Conservation (phyloP, 2,113 vertebrate species). For the Salminus brasiliensis region DNA sequence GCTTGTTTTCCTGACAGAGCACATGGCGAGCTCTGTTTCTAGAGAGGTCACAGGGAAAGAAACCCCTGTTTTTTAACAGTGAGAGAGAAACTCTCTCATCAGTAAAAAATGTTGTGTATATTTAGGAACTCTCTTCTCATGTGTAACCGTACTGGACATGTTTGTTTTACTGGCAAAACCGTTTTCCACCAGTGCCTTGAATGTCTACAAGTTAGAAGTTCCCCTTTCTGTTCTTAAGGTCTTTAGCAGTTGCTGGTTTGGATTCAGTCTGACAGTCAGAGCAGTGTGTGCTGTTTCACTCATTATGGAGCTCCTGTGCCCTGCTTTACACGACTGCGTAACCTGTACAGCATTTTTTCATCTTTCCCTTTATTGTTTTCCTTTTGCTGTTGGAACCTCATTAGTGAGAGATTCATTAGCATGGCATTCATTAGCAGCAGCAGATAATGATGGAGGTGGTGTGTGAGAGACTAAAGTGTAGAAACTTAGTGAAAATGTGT, state of each 20-base stretch:
- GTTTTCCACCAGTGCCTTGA: background rate
- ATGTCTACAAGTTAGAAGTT: background rate
- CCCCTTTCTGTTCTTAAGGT: background rate
- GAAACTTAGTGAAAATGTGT: background rate
- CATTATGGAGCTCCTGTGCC: slow-evolving; percentile 7
- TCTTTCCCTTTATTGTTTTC: slow-evolving; percentile 39
- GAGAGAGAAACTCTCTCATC: slow-evolving; percentile 13
- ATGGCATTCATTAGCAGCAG: slow-evolving; percentile 57
- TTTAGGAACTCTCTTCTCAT: background rate
- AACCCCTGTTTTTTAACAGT: background rate
- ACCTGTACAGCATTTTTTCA: slow-evolving; percentile 10
- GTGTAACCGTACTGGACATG: background rate
- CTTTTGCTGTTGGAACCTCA: slow-evolving; percentile 60
- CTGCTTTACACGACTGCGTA: background rate
- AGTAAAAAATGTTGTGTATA: slow-evolving; percentile 21
- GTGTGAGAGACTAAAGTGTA: background rate
- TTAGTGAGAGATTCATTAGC: slow-evolving; percentile 67
- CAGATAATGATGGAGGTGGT: slow-evolving; percentile 25
- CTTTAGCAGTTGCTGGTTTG: background rate
- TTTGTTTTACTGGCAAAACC: background rate
- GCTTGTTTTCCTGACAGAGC: slow-evolving; percentile 7
- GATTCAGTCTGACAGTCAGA: background rate
- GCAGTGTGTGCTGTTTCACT: background rate
- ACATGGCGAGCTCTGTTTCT: slow-evolving; percentile 5
- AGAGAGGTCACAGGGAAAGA: slow-evolving; percentile 15